Base-by-base conservation (phyloP, 1,140 invertebrate species). In the Brachionus rotundiformis region DNA sequence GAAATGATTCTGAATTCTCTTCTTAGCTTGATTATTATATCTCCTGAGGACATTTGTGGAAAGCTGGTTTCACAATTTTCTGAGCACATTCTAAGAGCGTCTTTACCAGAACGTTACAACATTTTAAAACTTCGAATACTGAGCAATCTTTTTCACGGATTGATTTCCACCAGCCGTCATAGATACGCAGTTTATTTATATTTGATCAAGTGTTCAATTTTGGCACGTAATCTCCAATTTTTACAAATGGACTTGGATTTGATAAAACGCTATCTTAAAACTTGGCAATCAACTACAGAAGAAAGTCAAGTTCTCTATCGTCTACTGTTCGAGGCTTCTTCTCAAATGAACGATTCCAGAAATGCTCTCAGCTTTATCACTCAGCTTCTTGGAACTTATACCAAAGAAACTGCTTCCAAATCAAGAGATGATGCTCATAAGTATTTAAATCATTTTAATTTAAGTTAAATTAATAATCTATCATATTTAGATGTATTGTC, bases 51-150 rank as follows among this genome's bases (percentile, higher is more conserved):
- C 84, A 91, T 93, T 82, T 93, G 93, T n/a, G 94, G 95, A 88
- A 94, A 94, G 85, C 91, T 96, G 83, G 93, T 96, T 82, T 86
- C 94, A 73, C 92, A 93, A 61, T 96, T 97, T 86, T 95, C 94
- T 89, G 94, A 97, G 87, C 95, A 96, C 88, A 89, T 98, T 82
- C 92, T 92, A n/a, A 96, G 96, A 90, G 92, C 94, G 1, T 92
- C 94, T 2, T 92, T 93, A n/a, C 92, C 92, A 31, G 91, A 92
- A 82, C 94, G 94, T 86, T 88, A 94, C 79, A 93, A 92, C 73
- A 87, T 92, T 80, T 91, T 94, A 47, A 92, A 93, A 84, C 87
- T 97, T 13, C 92, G 94, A 90, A 93, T 95, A 27, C 1, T 79
- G 25, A 79, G 76, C 47, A 79, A 79, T 79, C 54, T 79, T 39